Evolutionary conservation across 2,113 vertebrate genomes (phyloP), one percentile per base, ranked within the genome.

Genomic region (Solea solea): DNA sequence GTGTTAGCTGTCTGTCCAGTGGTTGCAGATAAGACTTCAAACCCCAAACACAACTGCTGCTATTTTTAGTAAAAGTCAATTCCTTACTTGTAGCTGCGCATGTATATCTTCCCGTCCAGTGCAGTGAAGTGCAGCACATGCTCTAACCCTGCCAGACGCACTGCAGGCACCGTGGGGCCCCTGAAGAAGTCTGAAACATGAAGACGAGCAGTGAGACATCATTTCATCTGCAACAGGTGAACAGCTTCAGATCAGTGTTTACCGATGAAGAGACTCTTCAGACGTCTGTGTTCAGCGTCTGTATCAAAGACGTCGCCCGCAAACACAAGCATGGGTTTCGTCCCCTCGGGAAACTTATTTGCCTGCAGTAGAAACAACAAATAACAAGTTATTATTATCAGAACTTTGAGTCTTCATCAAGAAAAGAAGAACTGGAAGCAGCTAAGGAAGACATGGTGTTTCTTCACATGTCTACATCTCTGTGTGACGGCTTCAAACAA

Each of bases 251-350:
- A 9, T 5, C 25, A 5, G 46, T 2, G 42, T 72, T 75, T 82
- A 98, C 97, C 97, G 88, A 93, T 95, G 15, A 99, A 87, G 48
- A 99, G 92, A 84, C 78, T 99, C 89, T 95, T 97, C 15, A 99
- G 84, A 51, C 96, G 94, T 78, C 89, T 94, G 61, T 95, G 94
- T 44, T 98, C 96, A 60, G 91, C 93, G 74, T 94, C 96, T 0
- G 87, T 63, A 54, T 97, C 95, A 78, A 99, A 99, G 28, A 90
- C 51, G 1, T 98, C 96, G 7, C 98, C 98, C 39, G 97, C 95
- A 90, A 99, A 99, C 91, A 99, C 94, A 28, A 99, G 84, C 95
- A 99, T 91, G 0, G 98, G 98, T 66, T 99, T 99, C 74, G 97
- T 98, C 16, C 96, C 98, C 80, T 98, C 96, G 0, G 97, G 94